Conservation (phyloP, 2,113 vertebrate species). For the Scolopax mira region DNA sequence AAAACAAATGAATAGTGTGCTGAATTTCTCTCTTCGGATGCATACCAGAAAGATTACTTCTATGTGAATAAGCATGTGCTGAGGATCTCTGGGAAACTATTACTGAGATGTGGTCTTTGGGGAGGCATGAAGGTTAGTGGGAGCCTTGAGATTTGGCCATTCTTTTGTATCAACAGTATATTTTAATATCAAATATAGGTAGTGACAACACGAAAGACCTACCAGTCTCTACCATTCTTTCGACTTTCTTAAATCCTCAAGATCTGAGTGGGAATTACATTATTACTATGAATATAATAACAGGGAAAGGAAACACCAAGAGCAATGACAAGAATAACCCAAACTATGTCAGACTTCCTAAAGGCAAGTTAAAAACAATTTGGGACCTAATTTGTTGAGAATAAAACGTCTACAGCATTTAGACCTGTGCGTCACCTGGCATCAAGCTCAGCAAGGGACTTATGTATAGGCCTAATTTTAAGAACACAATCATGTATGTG, state of each 20-base stretch:
- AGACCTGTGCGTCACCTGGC: not conserved
- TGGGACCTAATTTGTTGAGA: not conserved
- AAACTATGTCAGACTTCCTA: not conserved
- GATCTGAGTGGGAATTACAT: not conserved
- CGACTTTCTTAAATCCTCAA: not conserved
- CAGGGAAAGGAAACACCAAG: not conserved
- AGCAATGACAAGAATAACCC: not conserved
- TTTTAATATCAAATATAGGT: not conserved
- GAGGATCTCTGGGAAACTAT: not conserved
- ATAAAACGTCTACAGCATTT: not conserved
- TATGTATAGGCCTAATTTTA: not conserved
- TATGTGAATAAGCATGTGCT: not conserved
- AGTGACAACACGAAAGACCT: not conserved
- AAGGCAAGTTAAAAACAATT: not conserved
- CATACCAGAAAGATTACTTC: not conserved
- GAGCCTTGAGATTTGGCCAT: not conserved
- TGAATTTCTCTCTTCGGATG: not conserved
- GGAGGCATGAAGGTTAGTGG: fast-evolving
- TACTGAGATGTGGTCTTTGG: not conserved
- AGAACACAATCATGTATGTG: not conserved
- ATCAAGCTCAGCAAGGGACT: not conserved
- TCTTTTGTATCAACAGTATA: not conserved
- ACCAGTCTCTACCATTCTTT: not conserved
- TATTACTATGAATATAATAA: not conserved
- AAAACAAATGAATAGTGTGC: not conserved